A percentile compares a stretch with the other conserved stretches of the same genome.
These are phyloP conservation scores for Luperina nickerlii DNA, from an alignment of 2,888 invertebrate species.

Conservation along the genomic window DNA sequence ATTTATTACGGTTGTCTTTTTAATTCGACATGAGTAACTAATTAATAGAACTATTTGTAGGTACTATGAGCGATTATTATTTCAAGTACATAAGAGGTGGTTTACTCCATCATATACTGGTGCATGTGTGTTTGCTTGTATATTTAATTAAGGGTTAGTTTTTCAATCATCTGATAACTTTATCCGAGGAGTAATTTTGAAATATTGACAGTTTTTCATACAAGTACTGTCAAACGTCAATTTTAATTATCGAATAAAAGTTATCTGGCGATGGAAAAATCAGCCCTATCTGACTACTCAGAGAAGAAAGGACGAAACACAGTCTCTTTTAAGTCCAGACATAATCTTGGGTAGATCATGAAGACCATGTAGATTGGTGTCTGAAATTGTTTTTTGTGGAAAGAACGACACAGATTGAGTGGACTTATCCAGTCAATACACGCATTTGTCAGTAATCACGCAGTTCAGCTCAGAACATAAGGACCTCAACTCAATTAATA, in stretches of 20 bases:
- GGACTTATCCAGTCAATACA: neutral
- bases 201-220: too few species aligned
- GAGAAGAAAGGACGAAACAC: neutral
- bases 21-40: neutral
- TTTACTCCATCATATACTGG: neutral
- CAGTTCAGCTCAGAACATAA: too few species aligned
- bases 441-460: neutral
- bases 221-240: too few species aligned
- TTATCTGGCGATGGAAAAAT: too few species aligned
- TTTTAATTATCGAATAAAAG: too few species aligned
- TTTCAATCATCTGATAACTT: too few species aligned
- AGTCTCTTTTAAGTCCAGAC: neutral
- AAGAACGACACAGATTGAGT: neutral
- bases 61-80: neutral
- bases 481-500: constrained; percentile 19
- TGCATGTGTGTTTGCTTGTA: neutral
- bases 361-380: neutral
- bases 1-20: too few species aligned
- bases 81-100: neutral
- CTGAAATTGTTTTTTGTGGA: neutral
- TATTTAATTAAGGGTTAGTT: neutral
- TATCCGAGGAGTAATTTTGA: too few species aligned
- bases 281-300: neutral
- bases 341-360: neutral
- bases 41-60: neutral